Evolutionary conservation across 2,888 invertebrate species (phyloP), one percentile per base, ranked within the genome.

Genomic region (Eurois occulta): DNA sequence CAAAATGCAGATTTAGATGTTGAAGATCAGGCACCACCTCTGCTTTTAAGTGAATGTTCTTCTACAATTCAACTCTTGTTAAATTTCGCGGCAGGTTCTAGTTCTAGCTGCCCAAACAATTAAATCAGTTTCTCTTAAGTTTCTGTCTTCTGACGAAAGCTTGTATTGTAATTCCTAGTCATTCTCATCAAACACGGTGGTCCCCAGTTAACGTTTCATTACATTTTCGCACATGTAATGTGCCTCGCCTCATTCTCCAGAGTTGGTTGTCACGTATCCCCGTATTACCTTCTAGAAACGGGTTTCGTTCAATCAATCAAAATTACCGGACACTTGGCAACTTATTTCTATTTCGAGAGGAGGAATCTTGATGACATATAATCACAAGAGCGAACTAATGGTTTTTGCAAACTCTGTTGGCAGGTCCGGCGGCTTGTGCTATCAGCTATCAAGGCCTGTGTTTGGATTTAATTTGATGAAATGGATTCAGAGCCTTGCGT

Each of bases 321-420:
- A 80, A 80, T 80, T 77, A 77, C 77, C 79, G 75, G 85, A 80
- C 81, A 78, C 74, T 68, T 28, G 7, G 65, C 75, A 78, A 85
- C 79, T 88, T 81, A 77, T 80, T 77, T 87, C 85, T 88, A 85
- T 87, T 85, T 75, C n/a, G 41, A 86, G 83, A 67, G 32, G 43
- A 78, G 75, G 77, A 74, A 85, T 87, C 78, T 80, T 87, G 79
- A 83, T 83, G 77, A 80, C 70, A 69, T 69, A 52, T 80, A 77
- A 85, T 83, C 70, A 78, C 68, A 60, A 65, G 64, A 80, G 68
- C 35, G 43, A 35, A 72, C 55, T 72, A 74, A 81, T 77, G 58
- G 72, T 65, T 81, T 65, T 68, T 81, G 64, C 46, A 62, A 62
- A 67, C 43, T 16, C 7, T 55, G 24, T 46, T 48, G 77, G 62